A percentile compares a stretch with the other conserved stretches of the same genome.
Conservation (phyloP, 2,113 vertebrate species). For the Fulmarus glacialis region DNA sequence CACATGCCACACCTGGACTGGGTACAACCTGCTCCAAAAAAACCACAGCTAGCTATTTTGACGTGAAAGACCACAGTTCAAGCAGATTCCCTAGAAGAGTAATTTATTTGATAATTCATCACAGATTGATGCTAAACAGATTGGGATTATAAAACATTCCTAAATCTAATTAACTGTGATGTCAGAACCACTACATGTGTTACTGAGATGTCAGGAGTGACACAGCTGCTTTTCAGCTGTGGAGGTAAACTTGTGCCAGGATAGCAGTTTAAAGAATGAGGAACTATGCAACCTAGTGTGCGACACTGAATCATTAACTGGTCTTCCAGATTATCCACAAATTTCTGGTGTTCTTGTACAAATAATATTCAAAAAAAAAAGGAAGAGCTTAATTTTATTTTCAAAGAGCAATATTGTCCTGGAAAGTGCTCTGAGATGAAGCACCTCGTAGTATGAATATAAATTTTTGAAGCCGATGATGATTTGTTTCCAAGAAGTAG, state of each 20-base stretch:
- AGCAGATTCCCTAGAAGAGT: background rate
- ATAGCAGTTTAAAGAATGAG: background rate
- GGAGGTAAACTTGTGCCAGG: background rate
- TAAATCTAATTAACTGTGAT: background rate
- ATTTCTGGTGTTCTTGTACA: background rate
- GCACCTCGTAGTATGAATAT: background rate
- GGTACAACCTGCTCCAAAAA: background rate
- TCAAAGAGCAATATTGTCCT: background rate
- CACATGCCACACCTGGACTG: background rate
- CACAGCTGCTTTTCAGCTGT: background rate
- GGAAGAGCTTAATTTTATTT: background rate
- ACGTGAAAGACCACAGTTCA: background rate
- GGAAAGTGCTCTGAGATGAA: background rate
- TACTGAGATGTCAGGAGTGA: background rate
- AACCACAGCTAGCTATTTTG: background rate
- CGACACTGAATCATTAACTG: background rate
- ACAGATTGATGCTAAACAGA: background rate
- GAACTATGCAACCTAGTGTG: background rate
- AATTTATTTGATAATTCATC: background rate
- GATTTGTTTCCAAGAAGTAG: background rate
- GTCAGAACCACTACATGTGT: background rate
- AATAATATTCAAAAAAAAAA: background rate
- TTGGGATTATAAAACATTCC: background rate
- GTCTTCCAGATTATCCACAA: background rate
- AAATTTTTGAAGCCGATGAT: background rate